Evolutionary conservation across 1,140 invertebrate species (phyloP), one percentile per base, ranked within the genome.

Genomic region (Archegozetes longisetosus): DNA sequence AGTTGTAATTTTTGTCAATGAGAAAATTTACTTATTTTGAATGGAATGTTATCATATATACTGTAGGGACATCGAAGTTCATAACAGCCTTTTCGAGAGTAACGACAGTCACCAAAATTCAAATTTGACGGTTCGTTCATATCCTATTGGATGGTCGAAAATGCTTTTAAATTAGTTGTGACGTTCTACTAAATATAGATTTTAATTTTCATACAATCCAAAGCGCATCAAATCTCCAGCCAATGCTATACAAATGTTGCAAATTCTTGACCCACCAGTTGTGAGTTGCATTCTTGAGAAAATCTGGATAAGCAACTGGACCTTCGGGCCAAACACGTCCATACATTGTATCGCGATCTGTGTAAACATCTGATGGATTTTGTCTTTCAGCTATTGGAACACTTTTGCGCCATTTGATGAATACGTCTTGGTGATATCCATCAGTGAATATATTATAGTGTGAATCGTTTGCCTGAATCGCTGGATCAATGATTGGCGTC

Each of bases 391-490:
- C 27, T 28, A 25, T 78, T 80, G 26, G 26, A 46, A 55, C 22
- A 23, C 6, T 48, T 6, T 9, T 46, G 28, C 28, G 20, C 53
- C 53, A 55, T 12, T 29, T 46, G 17, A 55, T 23, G 28, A 29
- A 55, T n/a, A 55, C 17, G 24, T 55, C 53, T 0, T 73, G 68
- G 22, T 74, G 69, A 69, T 88, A 80, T 63, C 84, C 53, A 12
- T 55, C 53, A 12, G 26, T 28, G 22, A 55, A 55, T 29, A 26
- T 29, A 12, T 55, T 6, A 28, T 55, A 55, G 6, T 28, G 6
- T 46, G 9, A 12, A 46, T 55, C 22, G 26, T 55, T 55, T 55
- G 53, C 53, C 6, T 55, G 6, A 25, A 55, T 55, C 6, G 53
- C 53, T 13, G 22, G 20, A 46, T 55, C 53, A 55, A 55, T 46